Conservation (phyloP, 1,140 invertebrate species). For the Leguminivora glycinivorella region DNA sequence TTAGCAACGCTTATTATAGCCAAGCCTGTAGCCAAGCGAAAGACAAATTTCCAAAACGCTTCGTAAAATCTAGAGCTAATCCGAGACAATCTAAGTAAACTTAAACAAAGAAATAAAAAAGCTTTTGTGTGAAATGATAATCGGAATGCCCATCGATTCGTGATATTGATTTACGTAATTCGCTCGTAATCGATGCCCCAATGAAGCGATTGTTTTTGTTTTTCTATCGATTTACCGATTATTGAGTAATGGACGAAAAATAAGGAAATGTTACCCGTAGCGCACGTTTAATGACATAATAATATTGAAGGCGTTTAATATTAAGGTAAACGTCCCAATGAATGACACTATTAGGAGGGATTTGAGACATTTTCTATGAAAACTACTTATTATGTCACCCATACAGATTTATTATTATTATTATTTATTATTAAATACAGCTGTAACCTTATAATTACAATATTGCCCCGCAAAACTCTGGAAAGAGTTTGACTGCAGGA, state of each 20-base stretch:
- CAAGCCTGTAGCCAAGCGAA: background rate
- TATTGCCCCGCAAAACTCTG: too few species aligned
- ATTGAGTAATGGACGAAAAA: slow-evolving; percentile 5
- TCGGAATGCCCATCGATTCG: slow-evolving; percentile 7
- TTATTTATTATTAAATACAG: too few species aligned
- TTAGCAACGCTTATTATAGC: background rate
- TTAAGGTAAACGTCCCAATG: too few species aligned
- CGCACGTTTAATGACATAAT: background rate
- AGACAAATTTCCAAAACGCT: background rate
- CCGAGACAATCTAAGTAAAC: background rate
- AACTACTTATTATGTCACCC: too few species aligned
- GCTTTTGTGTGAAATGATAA: slow-evolving; percentile 6
- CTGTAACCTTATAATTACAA: too few species aligned
- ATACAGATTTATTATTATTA: too few species aligned
- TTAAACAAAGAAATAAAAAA: slow-evolving; percentile 6
- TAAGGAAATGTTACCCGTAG: background rate
- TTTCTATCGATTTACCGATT: background rate
- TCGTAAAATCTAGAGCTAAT: slow-evolving; percentile 6
- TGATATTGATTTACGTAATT: slow-evolving; percentile 15
- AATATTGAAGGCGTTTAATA: background rate
- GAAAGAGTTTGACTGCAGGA: too few species aligned
- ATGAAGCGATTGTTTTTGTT: slow-evolving; percentile 9
- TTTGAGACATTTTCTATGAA: too few species aligned
- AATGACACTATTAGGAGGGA: too few species aligned
- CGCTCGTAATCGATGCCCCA: slow-evolving; percentile 8